A percentile compares a stretch with the other conserved stretches of the same genome.
Evolutionary conservation across 2,113 vertebrate species (phyloP).

Genomic region (Campylomormyrus numenius): DNA sequence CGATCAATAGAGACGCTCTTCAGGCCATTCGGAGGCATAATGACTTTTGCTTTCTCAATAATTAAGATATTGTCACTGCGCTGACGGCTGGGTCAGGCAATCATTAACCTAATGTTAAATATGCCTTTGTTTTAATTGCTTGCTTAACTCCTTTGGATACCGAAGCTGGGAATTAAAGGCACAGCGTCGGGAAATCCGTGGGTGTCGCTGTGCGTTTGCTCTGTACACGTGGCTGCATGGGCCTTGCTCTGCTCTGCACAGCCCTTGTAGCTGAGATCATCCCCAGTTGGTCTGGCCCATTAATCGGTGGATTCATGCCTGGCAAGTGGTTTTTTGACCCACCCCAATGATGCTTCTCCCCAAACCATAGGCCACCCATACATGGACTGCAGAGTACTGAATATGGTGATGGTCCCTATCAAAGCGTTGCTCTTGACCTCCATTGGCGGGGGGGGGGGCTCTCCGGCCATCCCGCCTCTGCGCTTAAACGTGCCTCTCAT

Average conservation of each 20-base stretch:
- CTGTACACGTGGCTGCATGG: constrained; percentile 14
- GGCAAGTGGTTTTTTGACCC: constrained; percentile 6
- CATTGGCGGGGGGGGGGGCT: constrained; percentile 46
- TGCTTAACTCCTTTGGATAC: constrained; percentile 59
- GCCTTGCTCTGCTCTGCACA: background rate
- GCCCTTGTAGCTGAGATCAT: constrained; percentile 42
- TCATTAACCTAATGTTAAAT: constrained; percentile 73
- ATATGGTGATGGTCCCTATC: constrained; percentile 67
- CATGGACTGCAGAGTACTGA: constrained; percentile 68
- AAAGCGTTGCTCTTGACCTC: constrained; percentile 69
- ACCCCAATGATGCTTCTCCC: background rate
- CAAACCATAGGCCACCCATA: constrained; percentile 59
- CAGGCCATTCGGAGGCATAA: constrained; percentile 64
- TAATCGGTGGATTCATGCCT: constrained; percentile 58
- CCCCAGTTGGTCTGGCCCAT: constrained; percentile 49
- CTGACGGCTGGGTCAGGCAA: constrained; percentile 68
- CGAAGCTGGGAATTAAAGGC: constrained; percentile 55
- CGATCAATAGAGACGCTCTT: constrained; percentile 66
- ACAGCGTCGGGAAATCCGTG: constrained; percentile 38
- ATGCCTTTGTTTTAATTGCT: constrained; percentile 72
- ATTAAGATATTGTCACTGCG: constrained; percentile 71
- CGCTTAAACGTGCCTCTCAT: constrained; percentile 65
- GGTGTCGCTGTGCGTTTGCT: constrained; percentile 8
- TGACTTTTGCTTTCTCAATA: constrained; percentile 70
- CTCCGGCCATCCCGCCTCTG: constrained; percentile 52